Base-by-base conservation (phyloP, 2,113 vertebrate genomes). In the Sebastes schlegelii region DNA sequence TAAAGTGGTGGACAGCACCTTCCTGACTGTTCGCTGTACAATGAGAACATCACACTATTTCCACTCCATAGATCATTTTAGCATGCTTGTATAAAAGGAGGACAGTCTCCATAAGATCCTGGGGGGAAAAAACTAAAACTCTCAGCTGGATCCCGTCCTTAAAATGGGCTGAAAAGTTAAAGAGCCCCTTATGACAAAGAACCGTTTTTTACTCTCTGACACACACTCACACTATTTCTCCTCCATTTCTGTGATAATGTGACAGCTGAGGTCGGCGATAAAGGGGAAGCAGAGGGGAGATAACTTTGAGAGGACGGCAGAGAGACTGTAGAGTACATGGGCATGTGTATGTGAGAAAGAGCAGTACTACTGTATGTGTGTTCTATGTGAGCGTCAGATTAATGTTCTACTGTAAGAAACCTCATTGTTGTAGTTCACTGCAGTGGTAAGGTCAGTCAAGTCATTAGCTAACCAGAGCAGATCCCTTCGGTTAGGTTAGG, bases 251-350 rank as follows among this genome's bases (percentile, higher is more conserved):
- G 43, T 81, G 69, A 79, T 84, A 84, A 89, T 82, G 78, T 82
- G 85, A 86, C 80, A 81, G 83, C 70, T 62, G 85, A 84, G 87
- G 83, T 82, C n/a, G 10, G 12, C 2, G 19, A 80, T 77, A 82
- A 83, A 77, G 75, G 21, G 52, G 34, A 45, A 77, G 52, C 60
- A 49, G 58, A 10, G 21, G 46, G 11, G 61, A 66, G 72, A 84
- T 85, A 78, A 80, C 68, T 80, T 80, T 73, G 23, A 73, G 64
- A 86, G 74, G 73, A 64, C 2, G 1, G 54, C 19, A 67, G 54
- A 83, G n/a, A 14, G 71, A 81, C 34, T 61, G 45, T 66, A 65
- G 40, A 55, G 64, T 67, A 26, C 8, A 21, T 60, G 43, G 7
- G 14, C 2, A 52, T 49, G 72, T 74, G 46, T 69, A 58, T n/a